phyloP scores from a whole-genome alignment of 2,888 invertebrate genomes.

The Pyrocoelia pectoralis region DNA sequence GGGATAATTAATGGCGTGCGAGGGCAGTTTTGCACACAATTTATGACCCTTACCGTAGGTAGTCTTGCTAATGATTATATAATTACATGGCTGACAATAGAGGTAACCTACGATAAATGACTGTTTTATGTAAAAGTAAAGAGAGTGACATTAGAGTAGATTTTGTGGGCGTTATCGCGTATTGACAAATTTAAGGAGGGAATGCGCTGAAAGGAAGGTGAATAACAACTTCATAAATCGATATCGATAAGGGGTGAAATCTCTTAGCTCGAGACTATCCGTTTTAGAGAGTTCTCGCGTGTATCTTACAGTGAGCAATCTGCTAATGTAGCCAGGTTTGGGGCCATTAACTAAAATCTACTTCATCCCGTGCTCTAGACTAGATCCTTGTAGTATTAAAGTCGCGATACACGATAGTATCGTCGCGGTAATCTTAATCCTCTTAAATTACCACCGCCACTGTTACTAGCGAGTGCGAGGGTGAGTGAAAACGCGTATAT shows the following conservation, averaged over 20 bases:
- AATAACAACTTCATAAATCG: conserved; percentile 10
- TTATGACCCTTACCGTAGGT: not conserved
- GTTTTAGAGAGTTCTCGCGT: conserved; percentile 34
- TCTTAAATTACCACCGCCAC: conserved; percentile 26
- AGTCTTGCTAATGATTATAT: conserved; percentile 5
- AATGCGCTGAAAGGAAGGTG: conserved; percentile 21
- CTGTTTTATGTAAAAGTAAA: not conserved
- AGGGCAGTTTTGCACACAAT: not conserved
- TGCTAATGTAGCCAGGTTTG: conserved; percentile 36
- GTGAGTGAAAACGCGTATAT: conserved; percentile 25
- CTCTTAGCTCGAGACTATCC: no score
- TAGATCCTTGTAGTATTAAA: conserved; percentile 42
- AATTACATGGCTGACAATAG: not conserved
- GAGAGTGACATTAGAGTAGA: not conserved
- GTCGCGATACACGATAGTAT: conserved; percentile 43
- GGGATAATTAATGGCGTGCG: not conserved
- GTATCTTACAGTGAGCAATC: conserved; percentile 38
- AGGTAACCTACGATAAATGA: not conserved
- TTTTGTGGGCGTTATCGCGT: not conserved
- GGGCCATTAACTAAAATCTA: conserved; percentile 42
- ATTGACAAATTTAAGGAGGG: conserved; percentile 27
- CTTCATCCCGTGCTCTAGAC: conserved; percentile 42
- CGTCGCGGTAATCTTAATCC: conserved; percentile 37
- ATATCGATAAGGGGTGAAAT: conserved; percentile 17
- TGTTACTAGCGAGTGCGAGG: no score